These are phyloP conservation scores for Xanthostigma xanthostigma DNA, from an alignment of 2,888 invertebrate genomes.

Conservation along the genomic window DNA sequence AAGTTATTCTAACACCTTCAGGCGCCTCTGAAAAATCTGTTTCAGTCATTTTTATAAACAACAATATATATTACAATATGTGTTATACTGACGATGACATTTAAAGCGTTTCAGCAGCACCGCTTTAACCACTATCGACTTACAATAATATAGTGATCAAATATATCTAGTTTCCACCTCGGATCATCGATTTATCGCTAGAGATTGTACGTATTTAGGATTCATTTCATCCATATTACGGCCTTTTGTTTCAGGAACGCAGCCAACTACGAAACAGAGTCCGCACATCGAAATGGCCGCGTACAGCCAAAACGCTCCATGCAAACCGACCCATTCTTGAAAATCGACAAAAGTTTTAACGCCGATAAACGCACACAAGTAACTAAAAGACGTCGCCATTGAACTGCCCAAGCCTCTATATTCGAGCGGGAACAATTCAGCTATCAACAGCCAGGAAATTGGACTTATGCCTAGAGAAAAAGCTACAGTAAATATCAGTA, in stretches of 20 bases:
- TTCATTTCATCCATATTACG: constrained; percentile 81
- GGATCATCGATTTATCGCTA: constrained; percentile 25
- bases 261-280: constrained; percentile 69
- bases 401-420: constrained; percentile 77
- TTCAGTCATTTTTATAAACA: too few relatives aligned
- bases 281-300: constrained; percentile 68
- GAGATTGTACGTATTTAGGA: constrained; percentile 44
- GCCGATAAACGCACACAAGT: constrained; percentile 72
- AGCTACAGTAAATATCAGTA: constrained; percentile 69
- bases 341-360: constrained; percentile 80
- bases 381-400: constrained; percentile 73
- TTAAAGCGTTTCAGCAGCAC: too few relatives aligned
- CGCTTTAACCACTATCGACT: too few relatives aligned
- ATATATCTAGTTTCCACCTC: too few relatives aligned
- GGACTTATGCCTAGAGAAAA: constrained; percentile 81
- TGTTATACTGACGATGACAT: too few relatives aligned
- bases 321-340: constrained; percentile 55
- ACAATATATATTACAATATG: too few relatives aligned
- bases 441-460: constrained; percentile 72
- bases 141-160: too few relatives aligned
- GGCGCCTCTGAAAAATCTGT: too few relatives aligned
- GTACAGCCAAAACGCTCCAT: constrained; percentile 82
- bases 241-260: constrained; percentile 84
- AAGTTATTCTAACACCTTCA: too few relatives aligned
- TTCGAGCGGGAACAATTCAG: constrained; percentile 69